phyloP scores from a whole-genome alignment of 2,113 vertebrate species.

The Gambusia holbrooki region DNA sequence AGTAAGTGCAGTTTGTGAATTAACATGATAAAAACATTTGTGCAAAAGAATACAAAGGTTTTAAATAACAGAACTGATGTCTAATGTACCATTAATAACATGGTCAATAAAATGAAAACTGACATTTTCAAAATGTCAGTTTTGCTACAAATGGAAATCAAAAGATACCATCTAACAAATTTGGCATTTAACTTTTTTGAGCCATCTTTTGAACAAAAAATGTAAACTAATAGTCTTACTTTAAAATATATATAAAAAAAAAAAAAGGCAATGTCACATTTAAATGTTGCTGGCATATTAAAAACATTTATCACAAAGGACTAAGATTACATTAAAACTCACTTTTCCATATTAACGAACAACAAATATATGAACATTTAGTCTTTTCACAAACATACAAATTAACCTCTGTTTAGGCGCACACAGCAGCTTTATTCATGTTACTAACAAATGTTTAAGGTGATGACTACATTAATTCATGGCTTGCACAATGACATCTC shows the following conservation, averaged over 20 bases:
- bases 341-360: slow-evolving; percentile 49
- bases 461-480: slow-evolving; percentile 46
- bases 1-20: slow-evolving; percentile 82
- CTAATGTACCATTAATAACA: slow-evolving; percentile 9
- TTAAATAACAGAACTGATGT: slow-evolving; percentile 19
- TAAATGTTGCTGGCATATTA: slow-evolving; percentile 34
- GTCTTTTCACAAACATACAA: slow-evolving; percentile 56
- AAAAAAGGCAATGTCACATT: slow-evolving; percentile 36
- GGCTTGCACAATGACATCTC: slow-evolving; percentile 27
- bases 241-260: background rate
- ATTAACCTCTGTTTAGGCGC: slow-evolving; percentile 40
- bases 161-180: slow-evolving; percentile 23
- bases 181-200: background rate
- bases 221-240: background rate
- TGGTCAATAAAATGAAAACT: slow-evolving; percentile 26
- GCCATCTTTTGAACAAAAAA: slow-evolving; percentile 6
- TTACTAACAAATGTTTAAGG: slow-evolving; percentile 50
- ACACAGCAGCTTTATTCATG: slow-evolving; percentile 26
- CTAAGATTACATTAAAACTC: slow-evolving; percentile 46
- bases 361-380: slow-evolving; percentile 49
- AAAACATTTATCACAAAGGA: slow-evolving; percentile 62
- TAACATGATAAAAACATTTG: slow-evolving; percentile 70
- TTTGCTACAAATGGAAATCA: slow-evolving; percentile 39
- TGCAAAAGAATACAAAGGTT: slow-evolving; percentile 79
- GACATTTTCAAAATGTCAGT: slow-evolving; percentile 27